phyloP scores from a whole-genome alignment of 2,888 invertebrate species.

The Anodontia alba region DNA sequence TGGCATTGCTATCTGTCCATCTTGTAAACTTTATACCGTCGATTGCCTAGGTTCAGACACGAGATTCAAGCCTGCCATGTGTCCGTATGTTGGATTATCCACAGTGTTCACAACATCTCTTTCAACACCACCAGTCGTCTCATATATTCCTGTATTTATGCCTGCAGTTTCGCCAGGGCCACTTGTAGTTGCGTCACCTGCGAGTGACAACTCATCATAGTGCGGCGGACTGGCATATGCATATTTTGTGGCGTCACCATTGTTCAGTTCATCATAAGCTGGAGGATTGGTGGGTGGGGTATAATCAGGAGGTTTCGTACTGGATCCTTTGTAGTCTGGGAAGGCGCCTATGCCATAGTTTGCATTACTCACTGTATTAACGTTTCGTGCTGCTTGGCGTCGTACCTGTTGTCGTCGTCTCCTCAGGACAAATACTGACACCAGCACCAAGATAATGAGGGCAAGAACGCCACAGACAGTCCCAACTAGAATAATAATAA shows the following conservation, averaged over 20 bases:
- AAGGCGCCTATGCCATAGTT: neutral
- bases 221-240: neutral
- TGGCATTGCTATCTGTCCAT: no score
- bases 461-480: neutral
- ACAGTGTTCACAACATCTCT: neutral
- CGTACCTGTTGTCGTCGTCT: neutral
- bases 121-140: neutral
- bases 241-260: neutral
- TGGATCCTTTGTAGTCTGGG: conserved; percentile 1
- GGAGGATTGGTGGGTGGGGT: neutral
- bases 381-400: neutral
- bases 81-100: neutral
- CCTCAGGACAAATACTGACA: neutral
- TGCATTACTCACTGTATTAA: neutral
- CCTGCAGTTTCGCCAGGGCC: neutral
- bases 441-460: neutral
- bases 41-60: no score
- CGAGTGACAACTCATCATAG: neutral
- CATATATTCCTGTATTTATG: neutral
- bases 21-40: no score
- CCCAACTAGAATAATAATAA: neutral
- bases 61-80: no score
- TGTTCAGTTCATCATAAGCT: neutral
- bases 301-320: neutral
- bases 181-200: neutral